Evolutionary conservation across 2,888 invertebrate species (phyloP), one percentile per base, ranked within the genome.

Genomic region (Amitus sp.): DNA sequence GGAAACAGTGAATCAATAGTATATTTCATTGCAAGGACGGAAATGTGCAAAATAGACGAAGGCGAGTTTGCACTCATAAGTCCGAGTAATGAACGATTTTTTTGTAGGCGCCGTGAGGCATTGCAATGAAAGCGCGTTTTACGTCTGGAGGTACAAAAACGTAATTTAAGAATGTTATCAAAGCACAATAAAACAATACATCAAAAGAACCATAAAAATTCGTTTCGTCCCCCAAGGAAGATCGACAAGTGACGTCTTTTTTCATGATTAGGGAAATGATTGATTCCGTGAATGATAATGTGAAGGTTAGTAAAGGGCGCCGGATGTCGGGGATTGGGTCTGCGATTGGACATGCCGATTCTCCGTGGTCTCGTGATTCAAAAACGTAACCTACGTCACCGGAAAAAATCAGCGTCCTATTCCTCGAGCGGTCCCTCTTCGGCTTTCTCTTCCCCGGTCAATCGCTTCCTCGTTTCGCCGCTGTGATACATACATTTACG

Each of bases 311-410:
- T 67, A 71, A 74, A 73, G 78, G 75, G 77, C 78, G 73, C 73
- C 78, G 77, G 73, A 77, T 75, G 76, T 71, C 66, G 65, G 55
- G 73, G 71, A 76, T 76, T 75, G 74, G 62, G 51, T 46, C 60
- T 55, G 39, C 59, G 60, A 76, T 76, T 75, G 65, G 73, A 57
- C 67, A 67, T 62, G 65, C 62, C 68, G 72, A 77, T 74, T 74
- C 71, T 64, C 55, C 18, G 27, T 27, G 52, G 51, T 45, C 43
- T 30, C 30, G 30, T 30, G 33, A 20, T 45, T 34, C 19, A 33
- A 30, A 45, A 34, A 43, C 30, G 13, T 42, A 15, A 13, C 18
- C 15, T 10, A 17, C 39, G 39, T 7, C 39, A 39, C 13, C 18
- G 39, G 10, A 39, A 18, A 18, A 42, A 42, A 42, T 18, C 9